Conservation (phyloP, 1,140 invertebrate species). For the Drosophila nannoptera region DNA sequence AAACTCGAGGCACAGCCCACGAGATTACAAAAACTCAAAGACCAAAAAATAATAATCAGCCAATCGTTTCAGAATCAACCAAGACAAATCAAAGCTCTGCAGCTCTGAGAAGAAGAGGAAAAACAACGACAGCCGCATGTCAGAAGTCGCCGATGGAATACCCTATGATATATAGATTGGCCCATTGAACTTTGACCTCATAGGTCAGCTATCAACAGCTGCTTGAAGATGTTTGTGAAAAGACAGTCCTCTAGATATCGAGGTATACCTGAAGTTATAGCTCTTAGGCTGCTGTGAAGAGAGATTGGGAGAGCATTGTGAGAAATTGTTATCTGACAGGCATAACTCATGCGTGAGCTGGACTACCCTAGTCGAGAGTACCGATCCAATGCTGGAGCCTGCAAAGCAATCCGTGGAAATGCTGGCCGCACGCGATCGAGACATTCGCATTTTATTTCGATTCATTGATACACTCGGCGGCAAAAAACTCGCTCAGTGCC, state of each 20-base stretch:
- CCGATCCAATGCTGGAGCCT: constrained; percentile 23
- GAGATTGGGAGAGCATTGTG: too few species aligned
- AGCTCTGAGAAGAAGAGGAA: not conserved
- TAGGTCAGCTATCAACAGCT: too few species aligned
- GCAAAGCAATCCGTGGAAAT: constrained; percentile 68
- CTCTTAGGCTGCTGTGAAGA: too few species aligned
- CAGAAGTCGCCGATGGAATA: not conserved
- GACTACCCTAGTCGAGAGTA: not conserved
- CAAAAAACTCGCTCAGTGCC: constrained; percentile 51
- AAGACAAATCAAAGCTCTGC: constrained; percentile 65
- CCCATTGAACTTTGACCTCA: too few species aligned
- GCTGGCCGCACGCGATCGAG: constrained; percentile 70
- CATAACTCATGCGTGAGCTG: not conserved
- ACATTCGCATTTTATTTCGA: constrained; percentile 71
- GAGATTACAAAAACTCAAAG: constrained; percentile 38
- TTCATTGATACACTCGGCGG: constrained; percentile 66
- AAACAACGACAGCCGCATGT: not conserved
- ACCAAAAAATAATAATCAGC: constrained; percentile 25
- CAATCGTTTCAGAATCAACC: constrained; percentile 34
- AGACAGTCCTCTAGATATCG: too few species aligned
- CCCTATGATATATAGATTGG: not conserved
- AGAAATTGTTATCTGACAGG: too few species aligned
- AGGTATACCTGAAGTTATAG: too few species aligned
- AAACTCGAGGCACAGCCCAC: constrained; percentile 54
- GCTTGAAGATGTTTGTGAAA: too few species aligned